Base-by-base conservation (phyloP, 2,113 vertebrate species). In the Pungitius pungitius region DNA sequence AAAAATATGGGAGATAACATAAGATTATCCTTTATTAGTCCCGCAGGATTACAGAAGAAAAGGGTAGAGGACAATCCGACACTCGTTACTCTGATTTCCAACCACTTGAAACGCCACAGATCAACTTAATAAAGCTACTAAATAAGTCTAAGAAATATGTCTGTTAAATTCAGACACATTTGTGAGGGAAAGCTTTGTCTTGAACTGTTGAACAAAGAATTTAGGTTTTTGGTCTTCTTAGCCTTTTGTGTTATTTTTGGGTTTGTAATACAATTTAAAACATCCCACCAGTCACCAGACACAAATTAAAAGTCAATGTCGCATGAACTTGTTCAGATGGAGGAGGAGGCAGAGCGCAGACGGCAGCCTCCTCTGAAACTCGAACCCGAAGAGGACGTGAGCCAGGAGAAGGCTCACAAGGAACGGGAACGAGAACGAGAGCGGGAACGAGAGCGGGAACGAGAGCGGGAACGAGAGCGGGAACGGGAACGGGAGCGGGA, bases 301-400 rank as follows among this genome's bases (percentile, higher is more conserved):
- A 37, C 14, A 39, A 65, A 47, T 47, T 8, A 30, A 33, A 59
- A 40, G 15, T n/a, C 35, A 22, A 30, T 33, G 6, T 66, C 1
- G 6, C 59, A 22, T 68, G 1, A 52, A 0, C 80, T 12, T 8
- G 17, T 89, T 55, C 58, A 99, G 97, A 96, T 99, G 96, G 98
- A 99, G 83, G 96, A 99, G 89, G 98, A 99, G 73, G 98, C 96
- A 37, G 97, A 99, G 84, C 94, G 96, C 54, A 95, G 95, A 61
- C 94, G 96, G 61, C 96, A 98, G 69, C 96, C 96, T 20, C 97
- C 97, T 47, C 94, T 97, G 77, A 99, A 98, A 80, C 96, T 96
- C 4, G 94, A 95, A 63, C 94, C 95, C 2, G 96, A 97, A 39
- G 97, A 96, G 67, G 95, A 96, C 3, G 94, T 95, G 47, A 94